Evolutionary conservation across 2,797 vertebrate species (phyloP).

Genomic region (Betta splendens): DNA sequence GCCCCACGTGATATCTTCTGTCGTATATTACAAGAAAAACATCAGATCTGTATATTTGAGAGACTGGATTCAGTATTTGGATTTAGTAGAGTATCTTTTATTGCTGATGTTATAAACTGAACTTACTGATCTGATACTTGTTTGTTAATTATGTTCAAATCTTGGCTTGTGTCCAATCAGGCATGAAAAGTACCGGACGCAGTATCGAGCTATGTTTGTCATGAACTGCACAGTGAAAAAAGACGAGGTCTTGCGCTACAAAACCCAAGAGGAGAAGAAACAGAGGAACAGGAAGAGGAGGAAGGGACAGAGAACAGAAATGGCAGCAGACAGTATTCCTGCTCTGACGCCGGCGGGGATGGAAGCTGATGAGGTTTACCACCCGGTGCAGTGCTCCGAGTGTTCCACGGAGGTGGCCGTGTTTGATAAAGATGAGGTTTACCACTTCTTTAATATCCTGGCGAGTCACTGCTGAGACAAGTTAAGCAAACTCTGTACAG

Average conservation of each 20-base stretch:
- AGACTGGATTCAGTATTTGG: too few relatives aligned
- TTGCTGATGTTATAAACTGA: background rate
- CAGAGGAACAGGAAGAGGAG: constrained; percentile 71
- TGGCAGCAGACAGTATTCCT: constrained; percentile 37
- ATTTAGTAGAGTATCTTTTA: too few relatives aligned
- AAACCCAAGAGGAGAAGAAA: constrained; percentile 73
- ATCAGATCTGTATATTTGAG: too few relatives aligned
- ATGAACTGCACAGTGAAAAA: constrained; percentile 94
- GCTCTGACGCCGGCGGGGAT: constrained; percentile 61
- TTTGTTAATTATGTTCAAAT: too few relatives aligned
- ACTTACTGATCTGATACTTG: too few relatives aligned
- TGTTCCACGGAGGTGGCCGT: constrained; percentile 95
- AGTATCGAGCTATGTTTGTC: constrained; percentile 98
- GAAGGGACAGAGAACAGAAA: constrained; percentile 52
- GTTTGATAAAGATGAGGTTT: constrained; percentile 94
- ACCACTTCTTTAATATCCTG: constrained; percentile 96
- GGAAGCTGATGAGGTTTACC: constrained; percentile 86
- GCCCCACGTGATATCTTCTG: too few relatives aligned
- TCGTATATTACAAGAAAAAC: too few relatives aligned
- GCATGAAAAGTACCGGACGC: constrained; percentile 94
- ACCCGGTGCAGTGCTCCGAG: constrained; percentile 91
- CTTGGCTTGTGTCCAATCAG: constrained; percentile 63
- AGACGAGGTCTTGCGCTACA: constrained; percentile 90
- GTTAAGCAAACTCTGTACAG: background rate
- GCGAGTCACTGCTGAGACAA: constrained; percentile 89